These are phyloP conservation scores for Myxocyprinus asiaticus DNA, from an alignment of 2,113 vertebrate genomes.

Conservation along the genomic window DNA sequence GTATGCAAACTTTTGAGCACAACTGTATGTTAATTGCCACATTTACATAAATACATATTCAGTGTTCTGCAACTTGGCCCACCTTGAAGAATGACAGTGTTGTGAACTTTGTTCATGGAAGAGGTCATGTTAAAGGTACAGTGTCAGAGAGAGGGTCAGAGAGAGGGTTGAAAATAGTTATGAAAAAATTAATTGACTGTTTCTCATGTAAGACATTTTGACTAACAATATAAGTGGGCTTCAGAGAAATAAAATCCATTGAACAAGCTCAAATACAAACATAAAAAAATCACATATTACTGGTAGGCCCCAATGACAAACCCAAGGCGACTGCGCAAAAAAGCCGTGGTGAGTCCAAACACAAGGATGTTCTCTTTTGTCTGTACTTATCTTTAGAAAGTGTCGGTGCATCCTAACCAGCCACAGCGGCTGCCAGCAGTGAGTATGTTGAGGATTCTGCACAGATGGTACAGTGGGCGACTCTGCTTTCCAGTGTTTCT, in stretches of 20 bases:
- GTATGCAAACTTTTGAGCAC: too few relatives aligned
- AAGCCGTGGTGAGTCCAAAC: background rate
- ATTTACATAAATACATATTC: too few relatives aligned
- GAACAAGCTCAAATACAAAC: background rate
- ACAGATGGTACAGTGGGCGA: slow-evolving; percentile 36
- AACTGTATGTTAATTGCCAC: too few relatives aligned
- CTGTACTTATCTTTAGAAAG: background rate
- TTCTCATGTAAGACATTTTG: background rate
- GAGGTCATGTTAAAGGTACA: too few relatives aligned
- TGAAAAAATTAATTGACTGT: background rate
- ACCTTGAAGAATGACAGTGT: background rate
- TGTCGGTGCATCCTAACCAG: slow-evolving; percentile 36
- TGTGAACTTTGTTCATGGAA: background rate
- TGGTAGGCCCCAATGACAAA: background rate
- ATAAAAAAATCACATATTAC: background rate
- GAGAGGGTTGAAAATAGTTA: background rate
- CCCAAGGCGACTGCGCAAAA: background rate
- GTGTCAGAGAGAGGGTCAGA: background rate
- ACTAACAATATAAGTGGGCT: background rate
- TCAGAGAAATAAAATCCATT: background rate
- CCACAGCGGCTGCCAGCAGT: background rate
- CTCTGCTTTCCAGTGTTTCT: slow-evolving; percentile 45
- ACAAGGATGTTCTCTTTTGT: slow-evolving; percentile 12
- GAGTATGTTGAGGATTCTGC: slow-evolving; percentile 22
- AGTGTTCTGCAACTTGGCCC: too few relatives aligned